Percentiles rank a stretch among this genome's conserved stretches.
Evolutionary conservation across 2,888 invertebrate genomes (phyloP).

Genomic region (Ichneumoninae sp.): DNA sequence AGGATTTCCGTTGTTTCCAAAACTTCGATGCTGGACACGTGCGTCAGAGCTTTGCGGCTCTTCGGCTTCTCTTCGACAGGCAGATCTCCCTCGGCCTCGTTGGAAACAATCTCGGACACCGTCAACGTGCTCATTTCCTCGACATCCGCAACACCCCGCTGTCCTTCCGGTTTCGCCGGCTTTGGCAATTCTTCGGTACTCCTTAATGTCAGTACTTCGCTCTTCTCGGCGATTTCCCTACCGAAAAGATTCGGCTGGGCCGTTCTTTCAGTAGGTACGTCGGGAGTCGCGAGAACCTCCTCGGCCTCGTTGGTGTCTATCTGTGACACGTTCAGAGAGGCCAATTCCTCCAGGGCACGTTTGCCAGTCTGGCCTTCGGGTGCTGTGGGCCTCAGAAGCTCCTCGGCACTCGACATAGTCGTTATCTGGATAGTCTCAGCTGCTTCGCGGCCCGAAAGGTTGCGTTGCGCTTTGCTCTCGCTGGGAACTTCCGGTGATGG

Average conservation of each 20-base stretch:
- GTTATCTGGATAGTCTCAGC: slow-evolving; percentile 72
- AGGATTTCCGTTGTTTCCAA: slow-evolving; percentile 73
- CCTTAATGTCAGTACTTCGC: slow-evolving; percentile 75
- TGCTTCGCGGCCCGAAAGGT: slow-evolving; percentile 79
- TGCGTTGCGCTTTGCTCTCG: slow-evolving; percentile 81
- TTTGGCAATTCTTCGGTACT: slow-evolving; percentile 72
- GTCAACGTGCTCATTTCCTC: slow-evolving; percentile 76
- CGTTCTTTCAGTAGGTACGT: slow-evolving; percentile 79
- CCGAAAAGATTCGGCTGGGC: slow-evolving; percentile 81
- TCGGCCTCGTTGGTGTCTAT: slow-evolving; percentile 77
- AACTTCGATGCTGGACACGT: slow-evolving; percentile 72
- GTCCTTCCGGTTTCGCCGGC: slow-evolving; percentile 70
- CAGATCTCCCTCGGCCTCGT: slow-evolving; percentile 76
- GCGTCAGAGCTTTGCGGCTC: slow-evolving; percentile 76
- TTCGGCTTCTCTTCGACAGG: slow-evolving; percentile 74
- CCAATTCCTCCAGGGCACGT: slow-evolving; percentile 76
- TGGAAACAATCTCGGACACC: slow-evolving; percentile 77
- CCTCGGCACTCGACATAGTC: slow-evolving; percentile 69
- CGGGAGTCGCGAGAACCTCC: slow-evolving; percentile 69
- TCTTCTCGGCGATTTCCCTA: slow-evolving; percentile 81
- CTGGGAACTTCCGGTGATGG: slow-evolving; percentile 73
- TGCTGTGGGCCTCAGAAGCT: slow-evolving; percentile 69
- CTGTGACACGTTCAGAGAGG: slow-evolving; percentile 77
- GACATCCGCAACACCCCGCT: slow-evolving; percentile 74
- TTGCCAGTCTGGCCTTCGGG: slow-evolving; percentile 74